Percentiles rank a stretch among this genome's conserved stretches.
These are phyloP conservation scores for Xiphophorus birchmanni DNA, from an alignment of 2,797 vertebrate species.

Conservation along the genomic window DNA sequence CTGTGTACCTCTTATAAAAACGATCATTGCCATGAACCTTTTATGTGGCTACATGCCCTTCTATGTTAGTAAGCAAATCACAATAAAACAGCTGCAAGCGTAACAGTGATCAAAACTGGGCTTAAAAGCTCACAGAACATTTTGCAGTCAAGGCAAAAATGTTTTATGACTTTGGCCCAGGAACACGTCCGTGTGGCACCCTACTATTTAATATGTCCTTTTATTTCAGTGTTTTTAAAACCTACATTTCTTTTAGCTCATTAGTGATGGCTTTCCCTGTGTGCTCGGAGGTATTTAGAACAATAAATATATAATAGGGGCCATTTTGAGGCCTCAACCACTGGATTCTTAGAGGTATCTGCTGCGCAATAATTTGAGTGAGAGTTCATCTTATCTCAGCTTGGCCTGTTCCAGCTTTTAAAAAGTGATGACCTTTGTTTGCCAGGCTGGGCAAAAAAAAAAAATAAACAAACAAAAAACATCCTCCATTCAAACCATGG, in stretches of 20 bases:
- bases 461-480: not conserved
- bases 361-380: slow-evolving; percentile 44
- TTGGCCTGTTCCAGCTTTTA: slow-evolving; percentile 62
- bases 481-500: slow-evolving; percentile 16
- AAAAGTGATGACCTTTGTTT: slow-evolving; percentile 74
- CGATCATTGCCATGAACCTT: not conserved
- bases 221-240: slow-evolving; percentile 45
- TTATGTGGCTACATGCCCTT: slow-evolving; percentile 27
- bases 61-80: slow-evolving; percentile 33
- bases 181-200: slow-evolving; percentile 53
- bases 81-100: slow-evolving; percentile 11
- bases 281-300: slow-evolving; percentile 32
- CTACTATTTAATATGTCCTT: slow-evolving; percentile 36
- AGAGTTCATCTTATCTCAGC: slow-evolving; percentile 71
- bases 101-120: slow-evolving; percentile 46
- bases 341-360: slow-evolving; percentile 46
- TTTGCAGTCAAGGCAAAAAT: slow-evolving; percentile 43
- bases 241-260: slow-evolving; percentile 43
- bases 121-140: slow-evolving; percentile 49
- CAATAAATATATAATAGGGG: slow-evolving; percentile 19
- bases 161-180: slow-evolving; percentile 61
- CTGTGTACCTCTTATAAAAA: slow-evolving; percentile 15
- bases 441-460: slow-evolving; percentile 25
- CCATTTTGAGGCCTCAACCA: slow-evolving; percentile 29
- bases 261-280: slow-evolving; percentile 40